Evolutionary conservation across 2,888 invertebrate species (phyloP).

Genomic region (Limnephilus lunatus): DNA sequence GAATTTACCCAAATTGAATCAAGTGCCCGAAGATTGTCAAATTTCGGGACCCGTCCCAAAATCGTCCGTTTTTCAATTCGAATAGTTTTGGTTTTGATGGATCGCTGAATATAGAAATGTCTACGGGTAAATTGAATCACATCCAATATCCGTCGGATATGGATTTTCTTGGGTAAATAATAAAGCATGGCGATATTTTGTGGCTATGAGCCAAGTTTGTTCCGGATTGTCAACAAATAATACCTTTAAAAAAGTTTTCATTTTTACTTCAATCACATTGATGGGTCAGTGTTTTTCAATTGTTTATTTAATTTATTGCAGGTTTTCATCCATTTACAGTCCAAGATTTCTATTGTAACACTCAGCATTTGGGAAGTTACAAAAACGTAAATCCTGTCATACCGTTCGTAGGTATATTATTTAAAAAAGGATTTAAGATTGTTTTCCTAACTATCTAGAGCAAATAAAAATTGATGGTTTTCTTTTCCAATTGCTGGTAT

Average conservation of each 20-base stretch:
- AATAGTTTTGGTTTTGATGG: slow-evolving; percentile 26
- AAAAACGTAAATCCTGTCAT: too few relatives aligned
- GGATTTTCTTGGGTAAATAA: neutral
- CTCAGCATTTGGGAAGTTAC: too few relatives aligned
- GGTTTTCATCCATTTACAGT: too few relatives aligned
- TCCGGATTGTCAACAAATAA: neutral
- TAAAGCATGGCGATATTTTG: neutral
- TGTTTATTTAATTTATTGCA: too few relatives aligned
- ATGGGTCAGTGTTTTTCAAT: neutral
- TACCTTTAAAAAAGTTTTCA: neutral
- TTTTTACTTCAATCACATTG: neutral
- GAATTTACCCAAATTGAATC: slow-evolving; percentile 34
- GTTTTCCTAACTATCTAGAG: too few relatives aligned
- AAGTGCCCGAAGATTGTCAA: slow-evolving; percentile 36
- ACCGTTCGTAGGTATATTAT: too few relatives aligned
- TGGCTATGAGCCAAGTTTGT: neutral
- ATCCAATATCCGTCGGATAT: neutral
- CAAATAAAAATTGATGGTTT: too few relatives aligned
- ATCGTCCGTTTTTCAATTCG: slow-evolving; percentile 5
- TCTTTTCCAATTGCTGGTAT: too few relatives aligned
- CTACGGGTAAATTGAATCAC: neutral
- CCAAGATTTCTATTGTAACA: too few relatives aligned
- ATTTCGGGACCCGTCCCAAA: neutral
- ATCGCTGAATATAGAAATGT: slow-evolving; percentile 10
- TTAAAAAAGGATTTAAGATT: too few relatives aligned